Base-by-base conservation (phyloP, 2,797 vertebrate species). In the Luscinia megarhynchos region DNA sequence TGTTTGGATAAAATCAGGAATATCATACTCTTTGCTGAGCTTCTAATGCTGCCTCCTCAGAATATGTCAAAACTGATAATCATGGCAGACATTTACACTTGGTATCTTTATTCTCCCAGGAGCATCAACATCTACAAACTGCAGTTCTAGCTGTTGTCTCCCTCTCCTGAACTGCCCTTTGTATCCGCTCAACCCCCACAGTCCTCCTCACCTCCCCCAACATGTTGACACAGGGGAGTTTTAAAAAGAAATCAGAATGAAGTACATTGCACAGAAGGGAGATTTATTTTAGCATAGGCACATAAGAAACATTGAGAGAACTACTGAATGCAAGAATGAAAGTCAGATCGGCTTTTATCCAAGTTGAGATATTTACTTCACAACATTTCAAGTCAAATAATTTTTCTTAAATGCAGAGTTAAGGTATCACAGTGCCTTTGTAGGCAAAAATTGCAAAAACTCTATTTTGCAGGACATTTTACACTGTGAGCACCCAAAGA, bases 201-300 rank as follows among this genome's bases (percentile, higher is more conserved):
- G 84, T 94, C 89, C 86, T 95, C 93, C 90, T 97, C 95, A 95
- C 94, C 84, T 96, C 90, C 93, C 84, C 70, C 93, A 95, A 61
- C 51, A 85, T 20, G 55, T 62, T 92, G 93, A 92, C 96, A 95
- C 45, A 41, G 61, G 30, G 20, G 51, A 93, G 95, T 94, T 95
- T 90, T 95, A 85, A 95, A 96, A 96, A 93, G 91, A 82, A 79
- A 94, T 88, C 67, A 82, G 61, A 94, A 92, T 92, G 41, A 94
- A 92, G 89, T 91, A 87, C 67, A 70, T 5, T 76, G 93, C 92
- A 96, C 90, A 95, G 88, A 96, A 93, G 86, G 86, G 63, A 95
- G 78, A 94, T 94, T 95, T 93, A 94, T 95, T 96, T 95, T 96
- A 87, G 93, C 79, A 88, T 3, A 58, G 58, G 66, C 81, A 92